phyloP scores from a whole-genome alignment of 1,140 invertebrate genomes.

The Bombus breviceps region DNA sequence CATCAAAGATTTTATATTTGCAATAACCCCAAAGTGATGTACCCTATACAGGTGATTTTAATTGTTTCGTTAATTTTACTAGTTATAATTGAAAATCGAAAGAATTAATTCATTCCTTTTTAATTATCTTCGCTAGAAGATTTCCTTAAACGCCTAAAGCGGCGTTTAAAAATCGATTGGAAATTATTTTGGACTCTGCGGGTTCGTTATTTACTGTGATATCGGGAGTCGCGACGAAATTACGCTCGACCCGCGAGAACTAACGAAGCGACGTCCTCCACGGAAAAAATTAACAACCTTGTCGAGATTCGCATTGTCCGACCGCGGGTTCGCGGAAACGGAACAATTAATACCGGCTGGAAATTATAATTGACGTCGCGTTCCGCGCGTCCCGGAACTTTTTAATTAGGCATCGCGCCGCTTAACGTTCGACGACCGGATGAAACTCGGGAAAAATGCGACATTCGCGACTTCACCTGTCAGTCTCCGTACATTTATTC shows the following conservation, averaged over 20 bases:
- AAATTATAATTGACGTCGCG: slow-evolving; percentile 43
- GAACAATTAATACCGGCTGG: slow-evolving; percentile 47
- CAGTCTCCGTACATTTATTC: neutral
- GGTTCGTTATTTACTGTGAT: slow-evolving; percentile 50
- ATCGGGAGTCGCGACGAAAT: neutral
- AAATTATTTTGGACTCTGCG: neutral
- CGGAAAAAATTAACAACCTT: slow-evolving; percentile 41
- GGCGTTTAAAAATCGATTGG: neutral
- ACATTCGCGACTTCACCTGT: neutral
- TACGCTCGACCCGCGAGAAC: neutral
- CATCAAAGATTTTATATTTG: too few species aligned
- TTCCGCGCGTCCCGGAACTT: slow-evolving; percentile 23
- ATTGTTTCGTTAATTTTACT: too few species aligned
- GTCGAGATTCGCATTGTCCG: slow-evolving; percentile 23
- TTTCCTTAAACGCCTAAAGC: neutral
- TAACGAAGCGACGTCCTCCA: slow-evolving; percentile 12
- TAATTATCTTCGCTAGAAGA: too few species aligned
- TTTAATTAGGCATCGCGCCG: slow-evolving; percentile 46
- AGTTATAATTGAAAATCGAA: too few species aligned
- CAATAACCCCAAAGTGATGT: too few species aligned
- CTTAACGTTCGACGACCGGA: slow-evolving; percentile 29
- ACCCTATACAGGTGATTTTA: too few species aligned
- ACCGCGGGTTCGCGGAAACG: slow-evolving; percentile 2
- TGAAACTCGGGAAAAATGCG: slow-evolving; percentile 13
- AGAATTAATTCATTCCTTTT: too few species aligned